Percentiles rank a stretch among this genome's conserved stretches.
These are phyloP conservation scores for Anthophora plumipes DNA, from an alignment of 2,888 invertebrate species.

Conservation along the genomic window DNA sequence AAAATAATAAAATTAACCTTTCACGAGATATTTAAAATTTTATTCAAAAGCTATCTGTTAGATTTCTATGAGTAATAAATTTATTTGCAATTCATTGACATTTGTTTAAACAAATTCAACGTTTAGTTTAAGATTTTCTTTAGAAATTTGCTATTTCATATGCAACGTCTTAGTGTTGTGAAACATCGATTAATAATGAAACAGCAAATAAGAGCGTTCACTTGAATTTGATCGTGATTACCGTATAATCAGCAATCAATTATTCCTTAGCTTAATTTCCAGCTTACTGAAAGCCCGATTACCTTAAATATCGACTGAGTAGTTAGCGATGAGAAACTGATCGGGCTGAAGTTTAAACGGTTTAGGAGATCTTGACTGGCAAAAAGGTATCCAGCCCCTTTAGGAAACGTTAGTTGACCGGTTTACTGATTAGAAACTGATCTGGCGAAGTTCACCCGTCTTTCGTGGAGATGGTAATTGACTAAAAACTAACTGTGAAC, in stretches of 20 bases:
- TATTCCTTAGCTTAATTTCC: neutral
- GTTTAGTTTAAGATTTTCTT: no score
- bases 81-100: no score
- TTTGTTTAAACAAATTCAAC: no score
- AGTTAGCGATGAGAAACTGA: neutral
- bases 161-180: no score
- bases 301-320: neutral
- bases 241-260: neutral
- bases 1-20: no score
- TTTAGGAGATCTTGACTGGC: neutral
- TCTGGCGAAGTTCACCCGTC: neutral
- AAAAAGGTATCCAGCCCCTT: slow-evolving; percentile 1
- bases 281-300: neutral
- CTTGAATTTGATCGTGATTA: neutral
- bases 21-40: no score
- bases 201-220: neutral
- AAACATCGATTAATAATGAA: neutral
- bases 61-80: no score
- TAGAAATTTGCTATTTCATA: no score
- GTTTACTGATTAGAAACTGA: slow-evolving; percentile 25
- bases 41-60: no score
- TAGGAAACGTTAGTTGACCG: slow-evolving; percentile 5
- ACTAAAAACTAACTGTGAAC: slow-evolving; percentile 26
- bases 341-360: slow-evolving; percentile 6
- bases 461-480: slow-evolving; percentile 7